Conservation (phyloP, 2,888 invertebrate species). For the Lepidocyrtinus sp. region DNA sequence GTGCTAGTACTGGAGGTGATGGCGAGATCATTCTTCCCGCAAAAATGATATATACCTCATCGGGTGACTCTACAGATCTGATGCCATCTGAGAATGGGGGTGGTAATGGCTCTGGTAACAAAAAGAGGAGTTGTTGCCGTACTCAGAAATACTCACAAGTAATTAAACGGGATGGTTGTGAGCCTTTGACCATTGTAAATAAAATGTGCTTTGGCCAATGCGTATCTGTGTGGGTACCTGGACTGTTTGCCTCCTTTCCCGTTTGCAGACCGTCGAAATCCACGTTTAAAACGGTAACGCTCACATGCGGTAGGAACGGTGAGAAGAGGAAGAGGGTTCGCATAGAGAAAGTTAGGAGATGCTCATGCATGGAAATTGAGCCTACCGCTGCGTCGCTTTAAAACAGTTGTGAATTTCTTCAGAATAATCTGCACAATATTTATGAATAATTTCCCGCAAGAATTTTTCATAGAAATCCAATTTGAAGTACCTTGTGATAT, state of each 20-base stretch:
- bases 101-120: conserved; percentile 34
- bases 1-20: conserved; percentile 39
- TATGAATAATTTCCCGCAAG: too few species aligned
- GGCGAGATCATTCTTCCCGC: conserved; percentile 66
- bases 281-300: conserved; percentile 64
- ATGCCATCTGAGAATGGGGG: conserved; percentile 34
- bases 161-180: conserved; percentile 68
- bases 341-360: conserved; percentile 67
- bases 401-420: too few species aligned
- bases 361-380: conserved; percentile 69
- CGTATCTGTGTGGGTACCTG: conserved; percentile 68
- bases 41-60: conserved; percentile 67
- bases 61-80: conserved; percentile 57
- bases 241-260: conserved; percentile 67
- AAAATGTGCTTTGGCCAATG: conserved; percentile 69
- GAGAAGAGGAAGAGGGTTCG: conserved; percentile 63
- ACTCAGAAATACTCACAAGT: conserved; percentile 69
- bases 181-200: conserved; percentile 66
- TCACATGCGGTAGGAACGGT: conserved; percentile 63
- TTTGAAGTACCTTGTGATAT: conserved; percentile 56
- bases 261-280: conserved; percentile 67
- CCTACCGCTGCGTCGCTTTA: conserved; percentile 61
- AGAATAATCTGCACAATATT: too few species aligned
- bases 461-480: too few species aligned
- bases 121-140: conserved; percentile 65